Evolutionary conservation across 2,797 vertebrate genomes (phyloP).

Genomic region (Enteromius paludinosus): DNA sequence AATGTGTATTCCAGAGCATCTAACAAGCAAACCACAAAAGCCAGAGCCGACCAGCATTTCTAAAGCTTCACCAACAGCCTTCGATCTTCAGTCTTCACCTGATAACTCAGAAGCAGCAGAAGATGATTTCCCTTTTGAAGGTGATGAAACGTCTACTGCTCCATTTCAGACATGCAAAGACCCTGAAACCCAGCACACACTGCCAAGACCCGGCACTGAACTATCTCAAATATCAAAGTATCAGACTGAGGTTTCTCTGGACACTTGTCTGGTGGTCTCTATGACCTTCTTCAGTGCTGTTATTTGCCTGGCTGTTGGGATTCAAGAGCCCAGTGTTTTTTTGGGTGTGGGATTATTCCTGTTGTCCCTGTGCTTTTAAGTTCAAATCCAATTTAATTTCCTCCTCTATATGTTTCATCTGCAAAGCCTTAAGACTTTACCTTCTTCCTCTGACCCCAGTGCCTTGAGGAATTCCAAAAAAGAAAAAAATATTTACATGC

Average conservation of each 20-base stretch:
- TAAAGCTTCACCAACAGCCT: slow-evolving; percentile 41
- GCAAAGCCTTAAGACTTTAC: slow-evolving; percentile 33
- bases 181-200: slow-evolving; percentile 37
- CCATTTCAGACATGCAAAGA: slow-evolving; percentile 19
- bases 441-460: slow-evolving; percentile 62
- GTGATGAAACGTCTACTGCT: slow-evolving; percentile 17
- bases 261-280: slow-evolving; percentile 64
- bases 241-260: slow-evolving; percentile 51
- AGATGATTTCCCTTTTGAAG: slow-evolving; percentile 9
- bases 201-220: slow-evolving; percentile 10
- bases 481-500: slow-evolving; percentile 39
- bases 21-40: slow-evolving; percentile 49
- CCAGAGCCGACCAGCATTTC: slow-evolving; percentile 48
- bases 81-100: slow-evolving; percentile 8
- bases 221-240: slow-evolving; percentile 16
- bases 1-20: not conserved
- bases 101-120: slow-evolving; percentile 10
- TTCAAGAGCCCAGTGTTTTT: slow-evolving; percentile 70
- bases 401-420: not conserved
- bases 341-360: slow-evolving; percentile 71
- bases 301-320: slow-evolving; percentile 68
- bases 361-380: slow-evolving; percentile 68
- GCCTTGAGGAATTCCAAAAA: slow-evolving; percentile 72
- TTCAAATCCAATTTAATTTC: not conserved
- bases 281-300: slow-evolving; percentile 68